These are phyloP conservation scores for Sebastes trivittatus DNA, from an alignment of 2,797 vertebrate species.

Conservation along the genomic window DNA sequence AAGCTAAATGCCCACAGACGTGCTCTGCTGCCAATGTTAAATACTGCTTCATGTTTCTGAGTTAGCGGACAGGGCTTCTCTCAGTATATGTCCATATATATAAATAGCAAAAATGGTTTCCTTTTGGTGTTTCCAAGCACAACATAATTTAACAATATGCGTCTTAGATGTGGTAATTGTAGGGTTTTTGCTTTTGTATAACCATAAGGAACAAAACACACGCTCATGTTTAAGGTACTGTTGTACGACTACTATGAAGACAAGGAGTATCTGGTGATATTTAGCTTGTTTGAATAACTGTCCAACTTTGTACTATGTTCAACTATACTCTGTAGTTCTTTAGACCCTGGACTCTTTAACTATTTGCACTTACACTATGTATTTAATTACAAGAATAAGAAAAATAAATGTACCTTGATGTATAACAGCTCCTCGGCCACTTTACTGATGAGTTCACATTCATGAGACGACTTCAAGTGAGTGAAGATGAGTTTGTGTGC, in stretches of 20 bases:
- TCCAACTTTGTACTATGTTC: constrained; percentile 96
- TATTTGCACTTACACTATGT: constrained; percentile 97
- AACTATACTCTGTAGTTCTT: constrained; percentile 94
- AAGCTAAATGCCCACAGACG: constrained; percentile 72
- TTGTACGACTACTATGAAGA: constrained; percentile 91
- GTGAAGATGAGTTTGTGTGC: constrained; percentile 5
- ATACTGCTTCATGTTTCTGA: constrained; percentile 91
- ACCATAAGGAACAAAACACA: constrained; percentile 88
- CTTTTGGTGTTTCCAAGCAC: constrained; percentile 94
- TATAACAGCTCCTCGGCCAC: constrained; percentile 71
- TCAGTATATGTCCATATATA: constrained; percentile 81
- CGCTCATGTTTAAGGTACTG: constrained; percentile 91
- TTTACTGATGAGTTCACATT: constrained; percentile 43
- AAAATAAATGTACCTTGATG: constrained; percentile 99
- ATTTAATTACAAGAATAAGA: constrained; percentile 98
- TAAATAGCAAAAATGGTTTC: constrained; percentile 85
- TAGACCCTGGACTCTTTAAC: constrained; percentile 94
- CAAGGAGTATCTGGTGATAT: constrained; percentile 88
- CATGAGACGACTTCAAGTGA: neutral
- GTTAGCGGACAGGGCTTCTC: constrained; percentile 90
- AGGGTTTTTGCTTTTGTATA: constrained; percentile 95
- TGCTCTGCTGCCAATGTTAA: constrained; percentile 89
- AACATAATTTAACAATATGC: constrained; percentile 90
- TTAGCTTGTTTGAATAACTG: constrained; percentile 93
- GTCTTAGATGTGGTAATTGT: constrained; percentile 89